Evolutionary conservation across 1,140 invertebrate species (phyloP).

Genomic region (Drosophila arizonae): DNA sequence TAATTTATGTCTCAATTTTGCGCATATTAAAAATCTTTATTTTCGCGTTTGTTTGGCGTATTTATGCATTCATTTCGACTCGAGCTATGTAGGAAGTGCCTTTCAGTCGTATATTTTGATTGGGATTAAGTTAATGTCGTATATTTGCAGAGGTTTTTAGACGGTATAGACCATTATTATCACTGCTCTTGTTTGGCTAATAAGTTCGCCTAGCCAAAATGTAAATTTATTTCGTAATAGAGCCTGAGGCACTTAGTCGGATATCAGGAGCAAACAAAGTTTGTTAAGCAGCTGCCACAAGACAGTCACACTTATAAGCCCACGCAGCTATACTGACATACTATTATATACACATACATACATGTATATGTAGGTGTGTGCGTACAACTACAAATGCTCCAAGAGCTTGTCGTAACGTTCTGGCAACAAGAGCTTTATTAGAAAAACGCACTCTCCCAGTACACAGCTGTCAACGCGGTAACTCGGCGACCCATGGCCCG

Average conservation of each 20-base stretch:
- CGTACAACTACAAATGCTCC: constrained; percentile 17
- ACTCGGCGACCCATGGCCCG: not conserved
- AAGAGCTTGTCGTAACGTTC: constrained; percentile 55
- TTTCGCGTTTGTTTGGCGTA: constrained; percentile 19
- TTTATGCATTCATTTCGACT: not conserved
- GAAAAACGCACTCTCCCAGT: constrained; percentile 43
- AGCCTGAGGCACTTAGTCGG: constrained; percentile 3
- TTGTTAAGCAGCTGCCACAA: constrained; percentile 41
- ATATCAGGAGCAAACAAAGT: constrained; percentile 12
- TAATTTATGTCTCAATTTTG: constrained; percentile 81
- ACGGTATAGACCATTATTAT: not conserved
- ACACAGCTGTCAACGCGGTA: constrained; percentile 2
- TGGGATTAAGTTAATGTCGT: not conserved
- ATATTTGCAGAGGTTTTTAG: not conserved
- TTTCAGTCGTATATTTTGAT: not conserved
- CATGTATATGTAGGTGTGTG: not conserved
- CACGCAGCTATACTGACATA: constrained; percentile 4
- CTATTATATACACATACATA: not conserved
- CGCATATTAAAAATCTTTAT: constrained; percentile 74
- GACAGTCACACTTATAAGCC: not conserved
- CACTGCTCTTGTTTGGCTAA: constrained; percentile 9
- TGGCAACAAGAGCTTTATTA: constrained; percentile 57
- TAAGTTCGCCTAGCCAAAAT: constrained; percentile 27
- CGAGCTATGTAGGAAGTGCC: too few species aligned
- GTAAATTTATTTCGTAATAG: constrained; percentile 24